These are phyloP conservation scores for Sphyrna mokarran DNA, from an alignment of 2,113 vertebrate species.

Conservation along the genomic window DNA sequence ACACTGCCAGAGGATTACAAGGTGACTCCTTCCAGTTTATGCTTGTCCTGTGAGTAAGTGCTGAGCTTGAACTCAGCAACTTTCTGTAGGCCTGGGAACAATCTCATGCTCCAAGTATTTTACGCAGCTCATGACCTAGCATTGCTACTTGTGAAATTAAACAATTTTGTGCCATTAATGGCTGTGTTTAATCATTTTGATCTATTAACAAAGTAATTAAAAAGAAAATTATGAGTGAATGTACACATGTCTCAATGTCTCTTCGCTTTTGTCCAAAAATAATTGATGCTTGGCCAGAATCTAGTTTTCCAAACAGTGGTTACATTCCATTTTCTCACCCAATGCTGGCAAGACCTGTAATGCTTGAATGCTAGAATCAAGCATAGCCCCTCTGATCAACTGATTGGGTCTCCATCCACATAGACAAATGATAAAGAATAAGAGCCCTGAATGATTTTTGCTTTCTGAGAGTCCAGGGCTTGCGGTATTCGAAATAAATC, in stretches of 20 bases:
- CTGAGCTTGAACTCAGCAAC: neutral
- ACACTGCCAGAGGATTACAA: neutral
- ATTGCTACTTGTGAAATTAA: neutral
- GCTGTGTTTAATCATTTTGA: neutral
- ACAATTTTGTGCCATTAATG: neutral
- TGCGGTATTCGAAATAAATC: neutral
- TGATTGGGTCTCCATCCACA: neutral
- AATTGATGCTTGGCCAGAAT: neutral
- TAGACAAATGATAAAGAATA: neutral
- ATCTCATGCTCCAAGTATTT: neutral
- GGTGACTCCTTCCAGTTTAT: neutral
- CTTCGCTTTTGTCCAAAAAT: neutral
- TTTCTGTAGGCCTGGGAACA: neutral
- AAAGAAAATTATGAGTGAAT: neutral
- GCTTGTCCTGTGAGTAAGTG: neutral
- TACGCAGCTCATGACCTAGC: neutral
- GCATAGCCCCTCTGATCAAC: neutral
- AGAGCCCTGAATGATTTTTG: neutral
- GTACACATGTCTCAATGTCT: neutral
- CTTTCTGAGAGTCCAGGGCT: neutral
- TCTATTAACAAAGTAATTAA: neutral
- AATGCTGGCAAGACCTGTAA: neutral
- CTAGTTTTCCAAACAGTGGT: neutral
- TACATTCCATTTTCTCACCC: neutral
- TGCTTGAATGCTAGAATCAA: neutral